Base-by-base conservation (phyloP, 92 coral and sea anemone genomes). In the Zoanthus sociatus region DNA sequence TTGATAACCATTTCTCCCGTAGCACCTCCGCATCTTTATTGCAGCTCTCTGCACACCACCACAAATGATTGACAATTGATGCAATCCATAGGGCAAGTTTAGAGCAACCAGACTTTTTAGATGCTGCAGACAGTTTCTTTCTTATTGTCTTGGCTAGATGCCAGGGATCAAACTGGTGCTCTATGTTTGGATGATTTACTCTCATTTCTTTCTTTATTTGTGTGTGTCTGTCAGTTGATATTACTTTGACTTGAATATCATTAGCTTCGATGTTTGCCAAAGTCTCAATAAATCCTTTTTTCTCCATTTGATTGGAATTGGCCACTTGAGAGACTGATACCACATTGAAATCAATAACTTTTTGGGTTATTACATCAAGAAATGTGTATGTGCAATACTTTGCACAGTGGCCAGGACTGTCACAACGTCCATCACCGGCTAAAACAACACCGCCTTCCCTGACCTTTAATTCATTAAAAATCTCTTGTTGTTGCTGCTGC, bases 331-430 rank as follows among this genome's bases (percentile, higher is more conserved):
- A 6, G 0, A 86, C 92, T 44, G 78, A 53, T 0, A 85, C 71
- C 1, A 89, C 72, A 1, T 85, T 48, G 7, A 78, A 84, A 45
- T 78, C 86, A 12, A 79, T 48, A 1, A 78, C 86, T 42, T 87
- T 87, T 47, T 87, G 47, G 47, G 48, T 78, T 8, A 1, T 21
- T 0, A 71, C 75, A 46, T 87, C 81, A 0, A 87, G 84, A 14
- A 87, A 26, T 18, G 89, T 87, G 45, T 87, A 67, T 0, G 84
- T 87, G 14, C 89, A 85, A 45, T 85, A 85, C 17, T 85, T 85
- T 42, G 74, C 88, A 60, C 10, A 44, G 30, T 85, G 88, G 14
- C 83, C 88, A 18, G 83, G 88, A 0, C 30, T 11, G 9, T 85
- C 83, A 75, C 88, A 85, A 37, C 83, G 88, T 0, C 88, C 83